A percentile compares a stretch with the other conserved stretches of the same genome.
phyloP scores from a whole-genome alignment of 2,113 vertebrate species.

The Sinocyclocheilus anshuiensis region DNA sequence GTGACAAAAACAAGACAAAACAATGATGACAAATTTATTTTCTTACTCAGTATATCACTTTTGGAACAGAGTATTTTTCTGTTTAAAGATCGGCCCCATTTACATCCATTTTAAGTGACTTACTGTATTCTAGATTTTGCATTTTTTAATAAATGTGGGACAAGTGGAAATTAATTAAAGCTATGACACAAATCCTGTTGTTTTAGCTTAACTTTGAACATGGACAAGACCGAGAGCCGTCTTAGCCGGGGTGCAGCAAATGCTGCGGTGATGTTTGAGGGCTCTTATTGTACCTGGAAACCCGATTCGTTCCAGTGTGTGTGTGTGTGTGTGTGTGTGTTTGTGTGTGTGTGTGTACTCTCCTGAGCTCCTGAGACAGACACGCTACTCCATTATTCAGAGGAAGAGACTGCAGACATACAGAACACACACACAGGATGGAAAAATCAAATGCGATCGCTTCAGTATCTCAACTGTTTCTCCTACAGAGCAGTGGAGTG shows the following conservation, averaged over 20 bases:
- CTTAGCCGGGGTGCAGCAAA: neutral
- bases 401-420: neutral
- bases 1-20: too few relatives aligned
- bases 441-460: neutral
- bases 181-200: too few relatives aligned
- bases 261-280: neutral
- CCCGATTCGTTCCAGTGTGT: slow-evolving; percentile 41
- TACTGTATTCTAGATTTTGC: too few relatives aligned
- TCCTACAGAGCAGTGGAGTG: neutral
- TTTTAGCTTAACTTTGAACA: neutral
- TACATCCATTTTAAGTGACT: too few relatives aligned
- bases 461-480: neutral
- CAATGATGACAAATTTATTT: too few relatives aligned
- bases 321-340: neutral
- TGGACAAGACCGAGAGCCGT: neutral
- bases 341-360: neutral
- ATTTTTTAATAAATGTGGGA: too few relatives aligned
- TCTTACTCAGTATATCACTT: too few relatives aligned
- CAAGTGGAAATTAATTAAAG: too few relatives aligned
- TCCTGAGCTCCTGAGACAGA: slow-evolving; percentile 22
- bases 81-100: too few relatives aligned
- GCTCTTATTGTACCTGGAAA: slow-evolving; percentile 27
- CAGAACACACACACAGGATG: neutral
- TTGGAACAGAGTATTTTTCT: too few relatives aligned
- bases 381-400: slow-evolving; percentile 55